phyloP scores from a whole-genome alignment of 2,113 vertebrate species.

The Micronisus gabar region DNA sequence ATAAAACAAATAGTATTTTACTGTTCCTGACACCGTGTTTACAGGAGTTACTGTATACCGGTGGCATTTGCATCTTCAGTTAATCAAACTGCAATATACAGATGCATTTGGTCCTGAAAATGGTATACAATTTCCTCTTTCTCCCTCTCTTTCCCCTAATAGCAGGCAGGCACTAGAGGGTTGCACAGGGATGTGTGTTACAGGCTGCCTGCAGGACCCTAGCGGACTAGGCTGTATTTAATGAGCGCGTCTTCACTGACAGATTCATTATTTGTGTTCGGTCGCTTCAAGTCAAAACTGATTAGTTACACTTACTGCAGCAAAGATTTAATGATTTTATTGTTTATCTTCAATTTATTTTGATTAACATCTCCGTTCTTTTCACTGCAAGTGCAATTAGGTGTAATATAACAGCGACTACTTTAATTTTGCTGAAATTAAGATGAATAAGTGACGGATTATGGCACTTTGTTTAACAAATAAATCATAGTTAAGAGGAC shows the following conservation, averaged over 20 bases:
- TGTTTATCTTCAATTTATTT: constrained; percentile 91
- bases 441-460: constrained; percentile 84
- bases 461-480: constrained; percentile 84
- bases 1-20: background rate
- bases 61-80: background rate
- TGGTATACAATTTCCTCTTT: background rate
- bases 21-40: background rate
- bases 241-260: constrained; percentile 80
- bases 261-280: constrained; percentile 86
- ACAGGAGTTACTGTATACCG: background rate
- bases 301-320: constrained; percentile 85
- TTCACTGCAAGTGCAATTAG: constrained; percentile 86
- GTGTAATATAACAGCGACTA: constrained; percentile 79
- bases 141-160: background rate
- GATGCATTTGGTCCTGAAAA: background rate
- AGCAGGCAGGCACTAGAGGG: background rate
- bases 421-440: constrained; percentile 86
- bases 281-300: constrained; percentile 85
- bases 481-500: constrained; percentile 86
- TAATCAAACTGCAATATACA: background rate
- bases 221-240: constrained; percentile 73
- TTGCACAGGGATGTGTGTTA: constrained; percentile 2
- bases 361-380: constrained; percentile 88
- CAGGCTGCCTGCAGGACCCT: constrained; percentile 67
- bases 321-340: constrained; percentile 90